Percentiles rank a stretch among this genome's conserved stretches.
These are phyloP conservation scores for Scaptomyza pallida DNA, from an alignment of 1,140 invertebrate genomes.

Conservation along the genomic window DNA sequence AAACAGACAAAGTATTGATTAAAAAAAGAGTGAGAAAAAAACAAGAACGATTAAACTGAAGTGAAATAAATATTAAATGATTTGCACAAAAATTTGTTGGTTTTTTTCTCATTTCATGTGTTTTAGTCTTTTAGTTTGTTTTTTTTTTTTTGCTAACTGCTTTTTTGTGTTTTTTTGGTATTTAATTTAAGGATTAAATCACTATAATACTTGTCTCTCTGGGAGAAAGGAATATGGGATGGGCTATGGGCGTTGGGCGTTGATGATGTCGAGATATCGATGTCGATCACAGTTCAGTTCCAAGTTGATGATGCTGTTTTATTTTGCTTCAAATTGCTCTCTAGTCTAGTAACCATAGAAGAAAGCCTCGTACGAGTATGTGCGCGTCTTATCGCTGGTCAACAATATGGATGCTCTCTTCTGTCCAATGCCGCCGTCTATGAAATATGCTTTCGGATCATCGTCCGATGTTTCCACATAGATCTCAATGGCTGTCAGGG, in stretches of 20 bases:
- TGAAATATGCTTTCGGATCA: slow-evolving; percentile 62
- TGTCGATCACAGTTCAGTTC: slow-evolving; percentile 72
- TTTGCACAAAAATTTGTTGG: neutral
- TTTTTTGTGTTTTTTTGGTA: slow-evolving; percentile 4
- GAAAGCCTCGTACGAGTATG: slow-evolving; percentile 69
- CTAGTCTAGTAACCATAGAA: slow-evolving; percentile 73
- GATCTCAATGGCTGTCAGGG: slow-evolving; percentile 67
- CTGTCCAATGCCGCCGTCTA: slow-evolving; percentile 60
- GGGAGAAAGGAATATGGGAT: slow-evolving; percentile 1
- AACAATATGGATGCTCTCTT: slow-evolving; percentile 58
- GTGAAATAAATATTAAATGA: slow-evolving; percentile 17
- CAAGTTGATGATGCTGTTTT: slow-evolving; percentile 47
- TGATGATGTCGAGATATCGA: slow-evolving; percentile 15
- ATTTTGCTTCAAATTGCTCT: slow-evolving; percentile 36
- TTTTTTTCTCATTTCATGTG: slow-evolving; percentile 11
- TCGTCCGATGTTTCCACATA: slow-evolving; percentile 65
- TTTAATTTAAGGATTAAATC: slow-evolving; percentile 24
- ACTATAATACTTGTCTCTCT: slow-evolving; percentile 39
- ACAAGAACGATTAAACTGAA: slow-evolving; percentile 7
- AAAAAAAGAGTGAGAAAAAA: neutral
- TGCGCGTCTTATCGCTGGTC: slow-evolving; percentile 56
- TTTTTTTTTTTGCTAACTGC: slow-evolving; percentile 2
- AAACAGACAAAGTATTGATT: slow-evolving; percentile 2
- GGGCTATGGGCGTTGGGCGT: neutral
- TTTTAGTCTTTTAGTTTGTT: slow-evolving; percentile 2